Evolutionary conservation across 2,113 vertebrate species (phyloP), one percentile per base, ranked within the genome.

Genomic region (Nothoprocta perdicaria): DNA sequence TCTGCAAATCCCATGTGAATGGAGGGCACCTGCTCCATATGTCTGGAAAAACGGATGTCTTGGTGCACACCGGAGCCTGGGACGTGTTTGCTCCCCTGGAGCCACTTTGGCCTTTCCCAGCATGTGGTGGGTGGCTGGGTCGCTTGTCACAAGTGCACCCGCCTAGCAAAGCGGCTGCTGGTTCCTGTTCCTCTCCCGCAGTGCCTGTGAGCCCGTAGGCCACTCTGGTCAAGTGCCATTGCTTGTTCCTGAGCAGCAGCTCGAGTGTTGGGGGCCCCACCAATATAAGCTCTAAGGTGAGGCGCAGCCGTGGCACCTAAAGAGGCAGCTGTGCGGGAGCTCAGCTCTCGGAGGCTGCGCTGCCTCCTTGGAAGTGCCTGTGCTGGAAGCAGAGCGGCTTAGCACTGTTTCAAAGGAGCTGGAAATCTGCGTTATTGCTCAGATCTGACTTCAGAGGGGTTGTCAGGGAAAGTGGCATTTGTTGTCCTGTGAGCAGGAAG

Each of bases 381-480:
- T 23, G 2, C 35, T 41, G 48, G 65, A 68, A 91, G 50, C 31
- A 38, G 73, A 58, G 10, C 69, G 43, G 29, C 72, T 86, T 89
- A 68, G 5, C 69, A 84, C 9, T 76, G 13, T 84, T 95, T 95
- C 77, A 84, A 14, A 79, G 87, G 61, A 72, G 41, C 50, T 89
- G 68, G 78, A 91, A 68, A 82, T 68, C 62, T 80, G 72, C 21
- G 2, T 43, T 24, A 26, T 27, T 61, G 63, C 67, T 96, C 40
- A 84, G 92, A 93, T 93, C 88, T 93, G 63, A 38, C 81, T 94
- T 95, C 92, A 87, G 92, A 62, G 52, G 86, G 65, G 50, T 40
- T 92, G 88, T 95, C 89, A 90, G 43, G 67, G 71, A 86, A 89
- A 95, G 87, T 50, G 57, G 66, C 55, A 55, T 76, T 93, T 86